Conservation (phyloP, 2,797 vertebrate species). For the Falco cherrug region DNA sequence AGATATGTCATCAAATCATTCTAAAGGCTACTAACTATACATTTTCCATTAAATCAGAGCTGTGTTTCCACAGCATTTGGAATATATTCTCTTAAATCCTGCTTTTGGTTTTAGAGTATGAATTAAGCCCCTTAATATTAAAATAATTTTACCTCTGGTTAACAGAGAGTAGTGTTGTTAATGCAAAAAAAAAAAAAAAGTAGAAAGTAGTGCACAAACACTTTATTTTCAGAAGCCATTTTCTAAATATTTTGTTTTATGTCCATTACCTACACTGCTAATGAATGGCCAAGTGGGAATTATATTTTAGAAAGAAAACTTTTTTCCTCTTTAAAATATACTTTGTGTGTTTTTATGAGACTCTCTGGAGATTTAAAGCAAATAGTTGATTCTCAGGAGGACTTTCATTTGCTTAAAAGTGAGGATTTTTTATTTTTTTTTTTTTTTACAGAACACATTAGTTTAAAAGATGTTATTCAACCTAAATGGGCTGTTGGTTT, state of each 20-base stretch:
- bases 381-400: slow-evolving; percentile 43
- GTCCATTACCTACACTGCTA: slow-evolving; percentile 57
- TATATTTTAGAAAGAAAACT: slow-evolving; percentile 42
- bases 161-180: neutral
- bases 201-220: neutral
- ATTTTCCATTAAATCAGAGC: neutral
- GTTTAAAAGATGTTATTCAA: slow-evolving; percentile 7
- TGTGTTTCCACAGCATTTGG: neutral
- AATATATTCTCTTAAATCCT: neutral
- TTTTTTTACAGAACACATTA: neutral
- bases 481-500: neutral
- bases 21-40: neutral
- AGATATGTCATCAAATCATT: neutral
- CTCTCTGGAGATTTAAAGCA: slow-evolving; percentile 14
- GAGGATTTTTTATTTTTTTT: neutral
- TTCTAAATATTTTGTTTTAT: slow-evolving; percentile 53
- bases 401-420: slow-evolving; percentile 57
- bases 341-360: slow-evolving; percentile 36
- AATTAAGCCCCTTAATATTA: neutral
- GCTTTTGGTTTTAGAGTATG: neutral
- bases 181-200: neutral
- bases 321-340: slow-evolving; percentile 38
- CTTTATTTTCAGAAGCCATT: slow-evolving; percentile 40
- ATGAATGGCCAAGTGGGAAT: slow-evolving; percentile 2
- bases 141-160: neutral